Evolutionary conservation across 2,113 vertebrate genomes (phyloP).

Genomic region (Nibea albiflora): DNA sequence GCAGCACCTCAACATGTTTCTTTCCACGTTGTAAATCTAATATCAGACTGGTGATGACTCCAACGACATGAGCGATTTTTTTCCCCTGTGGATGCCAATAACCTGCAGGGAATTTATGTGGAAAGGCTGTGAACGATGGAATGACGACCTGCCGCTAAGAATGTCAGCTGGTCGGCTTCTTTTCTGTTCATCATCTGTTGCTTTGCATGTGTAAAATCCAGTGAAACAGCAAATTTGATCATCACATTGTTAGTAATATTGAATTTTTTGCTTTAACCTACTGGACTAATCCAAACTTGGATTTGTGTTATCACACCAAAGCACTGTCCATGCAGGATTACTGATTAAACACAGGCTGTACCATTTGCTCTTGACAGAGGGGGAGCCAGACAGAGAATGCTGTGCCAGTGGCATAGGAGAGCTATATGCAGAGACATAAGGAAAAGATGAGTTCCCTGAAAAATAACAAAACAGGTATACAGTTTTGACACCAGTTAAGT

Average conservation of each 20-base stretch:
- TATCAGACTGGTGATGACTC: slow-evolving; percentile 58
- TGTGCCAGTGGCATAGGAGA: not conserved
- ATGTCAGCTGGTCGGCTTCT: slow-evolving; percentile 5
- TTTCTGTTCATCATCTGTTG: slow-evolving; percentile 11
- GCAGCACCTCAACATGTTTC: slow-evolving; percentile 60
- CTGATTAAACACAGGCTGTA: slow-evolving; percentile 7
- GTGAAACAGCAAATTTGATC: not conserved
- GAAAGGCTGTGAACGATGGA: slow-evolving; percentile 50
- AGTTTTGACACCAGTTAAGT: not conserved
- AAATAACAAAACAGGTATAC: not conserved
- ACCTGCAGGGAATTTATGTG: slow-evolving; percentile 63
- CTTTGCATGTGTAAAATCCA: slow-evolving; percentile 13
- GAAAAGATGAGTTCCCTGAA: not conserved
- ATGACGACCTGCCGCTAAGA: slow-evolving; percentile 24
- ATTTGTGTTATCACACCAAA: not conserved
- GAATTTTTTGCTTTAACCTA: not conserved
- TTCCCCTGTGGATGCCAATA: slow-evolving; percentile 43
- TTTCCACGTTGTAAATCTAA: slow-evolving; percentile 75
- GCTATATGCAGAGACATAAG: not conserved
- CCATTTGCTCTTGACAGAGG: slow-evolving; percentile 6
- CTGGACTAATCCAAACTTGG: not conserved
- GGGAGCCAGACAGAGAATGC: not conserved
- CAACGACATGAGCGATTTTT: slow-evolving; percentile 42
- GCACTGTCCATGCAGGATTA: not conserved
- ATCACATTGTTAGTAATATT: not conserved